These are phyloP conservation scores for Halcyon leucocephala DNA, from an alignment of 2,797 vertebrate species.

Conservation along the genomic window DNA sequence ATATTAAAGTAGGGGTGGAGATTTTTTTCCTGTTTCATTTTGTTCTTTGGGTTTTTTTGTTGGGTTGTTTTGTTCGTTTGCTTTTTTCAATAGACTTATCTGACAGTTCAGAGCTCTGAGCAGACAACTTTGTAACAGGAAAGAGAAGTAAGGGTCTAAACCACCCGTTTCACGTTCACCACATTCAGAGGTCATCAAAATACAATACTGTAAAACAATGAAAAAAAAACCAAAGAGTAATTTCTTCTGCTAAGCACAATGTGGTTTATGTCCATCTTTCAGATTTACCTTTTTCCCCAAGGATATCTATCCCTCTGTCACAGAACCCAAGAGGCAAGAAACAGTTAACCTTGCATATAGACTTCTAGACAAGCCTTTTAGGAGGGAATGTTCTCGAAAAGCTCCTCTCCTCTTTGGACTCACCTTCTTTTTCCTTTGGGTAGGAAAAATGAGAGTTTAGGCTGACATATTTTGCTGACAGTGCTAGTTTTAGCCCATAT, in stretches of 20 bases:
- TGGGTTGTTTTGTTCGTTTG: neutral
- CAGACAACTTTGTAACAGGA: neutral
- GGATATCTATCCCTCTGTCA: neutral
- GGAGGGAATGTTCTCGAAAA: neutral
- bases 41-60: fast-evolving
- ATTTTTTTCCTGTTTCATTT: neutral
- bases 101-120: neutral
- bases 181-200: neutral
- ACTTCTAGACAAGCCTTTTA: neutral
- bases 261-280: neutral
- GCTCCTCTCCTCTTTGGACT: neutral
- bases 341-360: neutral
- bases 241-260: neutral
- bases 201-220: neutral
- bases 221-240: neutral
- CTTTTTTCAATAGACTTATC: neutral
- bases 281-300: neutral
- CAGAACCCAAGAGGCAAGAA: neutral
- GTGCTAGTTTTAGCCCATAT: neutral
- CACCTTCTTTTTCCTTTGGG: neutral
- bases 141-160: neutral
- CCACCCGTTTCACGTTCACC: neutral
- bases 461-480: neutral
- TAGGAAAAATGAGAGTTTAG: neutral
- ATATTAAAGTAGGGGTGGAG: neutral